Base-by-base conservation (phyloP, 2,113 vertebrate genomes). In the Pheucticus melanocephalus region DNA sequence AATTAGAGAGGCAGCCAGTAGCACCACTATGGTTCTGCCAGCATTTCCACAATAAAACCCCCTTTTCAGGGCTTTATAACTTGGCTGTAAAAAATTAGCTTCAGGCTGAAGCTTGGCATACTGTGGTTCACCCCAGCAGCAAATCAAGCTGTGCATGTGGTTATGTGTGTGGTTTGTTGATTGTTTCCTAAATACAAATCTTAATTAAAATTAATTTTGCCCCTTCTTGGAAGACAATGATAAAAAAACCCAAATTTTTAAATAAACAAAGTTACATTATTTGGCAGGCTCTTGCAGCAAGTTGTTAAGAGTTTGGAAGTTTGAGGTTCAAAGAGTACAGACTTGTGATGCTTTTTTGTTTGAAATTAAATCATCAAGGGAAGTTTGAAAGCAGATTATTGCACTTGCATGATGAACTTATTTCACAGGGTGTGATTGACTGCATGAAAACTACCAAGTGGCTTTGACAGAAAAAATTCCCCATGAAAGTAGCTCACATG, bases 31-130 rank as follows among this genome's bases (percentile, higher is more conserved):
- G 92, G 96, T 97, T 98, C 97, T 97, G 97, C 98, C 97, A 98
- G 97, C 94, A 92, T 98, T 98, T 98, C 97, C 97, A 98, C 97
- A 97, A 98, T 98, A 98, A 98, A 98, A 96, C 48, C 88, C 92
- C 87, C 94, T 97, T 98, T 97, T 97, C 95, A 97, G 87, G 90
- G 92, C 95, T 98, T 98, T 98, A 97, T 98, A 98, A 98, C 83
- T 94, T 96, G 94, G 89, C 96, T 97, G 96, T 98, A 98, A 98
- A 98, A 97, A 97, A 97, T 97, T 97, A 96, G 98, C 98, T 98
- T 93, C 96, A 92, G 97, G 97, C 97, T 97, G 97, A 95, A 97
- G 96, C 95, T 95, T 92, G 91, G 91, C 95, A 94, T 57, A 82
- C 90, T 57, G 66, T 78, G 88, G 91, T 96, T 97, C 90, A 95